Percentiles rank a stretch among this genome's conserved stretches.
These are phyloP conservation scores for Luscinia luscinia DNA, from an alignment of 2,797 vertebrate genomes.

Conservation along the genomic window DNA sequence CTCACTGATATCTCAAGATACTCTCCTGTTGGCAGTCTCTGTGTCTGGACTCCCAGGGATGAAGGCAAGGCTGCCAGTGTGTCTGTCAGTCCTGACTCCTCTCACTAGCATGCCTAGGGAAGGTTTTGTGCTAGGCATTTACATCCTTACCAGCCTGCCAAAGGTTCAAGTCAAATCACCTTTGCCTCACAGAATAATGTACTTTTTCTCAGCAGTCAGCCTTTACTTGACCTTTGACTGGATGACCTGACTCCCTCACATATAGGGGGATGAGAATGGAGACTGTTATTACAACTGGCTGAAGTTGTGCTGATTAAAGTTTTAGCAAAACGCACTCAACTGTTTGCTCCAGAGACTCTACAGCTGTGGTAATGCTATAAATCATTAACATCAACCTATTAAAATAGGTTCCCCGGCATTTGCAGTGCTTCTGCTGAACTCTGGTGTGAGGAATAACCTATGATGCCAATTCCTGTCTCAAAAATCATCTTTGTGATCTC, in stretches of 20 bases:
- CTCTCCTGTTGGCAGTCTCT: background rate
- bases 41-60: background rate
- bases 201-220: background rate
- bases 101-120: background rate
- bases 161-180: background rate
- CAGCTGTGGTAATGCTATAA: background rate
- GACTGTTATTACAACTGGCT: background rate
- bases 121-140: background rate
- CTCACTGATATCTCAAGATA: background rate
- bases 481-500: constrained; percentile 15
- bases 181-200: background rate
- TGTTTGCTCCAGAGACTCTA: constrained; percentile 5
- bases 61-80: background rate
- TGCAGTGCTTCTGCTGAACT: background rate
- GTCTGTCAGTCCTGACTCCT: background rate
- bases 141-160: background rate
- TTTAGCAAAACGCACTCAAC: constrained; percentile 1
- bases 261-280: background rate
- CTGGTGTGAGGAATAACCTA: background rate
- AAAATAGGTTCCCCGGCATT: constrained; percentile 9
- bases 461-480: background rate
- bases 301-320: constrained; percentile 19
- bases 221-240: background rate
- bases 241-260: background rate
- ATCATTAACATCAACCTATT: constrained; percentile 32